Percentiles rank a stretch among this genome's conserved stretches.
Conservation (phyloP, 2,797 vertebrate genomes). For the Zalophus californianus region DNA sequence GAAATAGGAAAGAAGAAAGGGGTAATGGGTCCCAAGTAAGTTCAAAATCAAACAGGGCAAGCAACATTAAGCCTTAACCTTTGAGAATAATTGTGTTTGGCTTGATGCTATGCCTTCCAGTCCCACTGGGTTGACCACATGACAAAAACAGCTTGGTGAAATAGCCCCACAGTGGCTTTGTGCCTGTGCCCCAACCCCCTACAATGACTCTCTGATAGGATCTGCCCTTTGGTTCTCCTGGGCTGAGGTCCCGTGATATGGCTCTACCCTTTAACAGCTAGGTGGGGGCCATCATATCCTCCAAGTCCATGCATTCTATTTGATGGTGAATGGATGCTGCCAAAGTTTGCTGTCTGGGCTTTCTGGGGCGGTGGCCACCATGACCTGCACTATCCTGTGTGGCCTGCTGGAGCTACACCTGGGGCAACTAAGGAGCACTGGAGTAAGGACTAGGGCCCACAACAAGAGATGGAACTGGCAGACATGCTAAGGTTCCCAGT, state of each 20-base stretch:
- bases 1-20: neutral
- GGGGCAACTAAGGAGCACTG: neutral
- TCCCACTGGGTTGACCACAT: neutral
- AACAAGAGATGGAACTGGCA: neutral
- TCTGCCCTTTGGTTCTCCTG: neutral
- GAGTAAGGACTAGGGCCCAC: neutral
- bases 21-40: neutral
- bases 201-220: neutral
- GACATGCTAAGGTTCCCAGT: neutral
- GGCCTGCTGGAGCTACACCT: neutral
- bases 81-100: neutral
- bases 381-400: neutral
- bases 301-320: neutral
- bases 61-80: neutral
- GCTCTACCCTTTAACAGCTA: neutral
- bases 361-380: neutral
- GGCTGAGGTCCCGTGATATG: neutral
- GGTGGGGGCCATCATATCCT: neutral
- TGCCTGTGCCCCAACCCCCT: no score
- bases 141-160: neutral
- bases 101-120: neutral
- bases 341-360: neutral
- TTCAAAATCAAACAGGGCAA: neutral
- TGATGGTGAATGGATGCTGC: neutral
- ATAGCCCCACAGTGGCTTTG: neutral